Base-by-base conservation (phyloP, 2,113 vertebrate genomes). In the Galeopterus variegatus region DNA sequence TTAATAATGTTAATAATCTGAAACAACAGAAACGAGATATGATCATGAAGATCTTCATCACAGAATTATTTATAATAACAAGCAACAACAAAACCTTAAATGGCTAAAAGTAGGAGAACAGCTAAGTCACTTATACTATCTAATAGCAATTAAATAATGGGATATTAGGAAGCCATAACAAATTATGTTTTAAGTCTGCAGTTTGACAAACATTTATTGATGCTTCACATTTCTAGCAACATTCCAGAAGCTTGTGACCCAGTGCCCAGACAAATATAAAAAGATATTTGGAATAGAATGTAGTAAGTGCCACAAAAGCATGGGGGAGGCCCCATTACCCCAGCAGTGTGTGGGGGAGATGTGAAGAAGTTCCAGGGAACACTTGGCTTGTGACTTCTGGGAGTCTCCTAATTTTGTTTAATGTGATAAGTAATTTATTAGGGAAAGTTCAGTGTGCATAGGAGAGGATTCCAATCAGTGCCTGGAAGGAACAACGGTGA, bases 11-110 rank as follows among this genome's bases (percentile, higher is more conserved):
- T 65, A 95, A 85, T 58, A 88, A 58, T 85, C 33, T 24, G 54
- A 93, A 93, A 75, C n/a, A n/a, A 85, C 5, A 94, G 64, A 92
- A 83, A 58, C 28, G 69, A 73, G 23, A 6, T 81, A 80, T 65
- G 81, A 24, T 90, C 52, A 86, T 73, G 75, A 15, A 79, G 13
- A 69, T 72, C 21, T 67, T 86, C 73, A 90, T 85, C 73, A 56
- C 19, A 65, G 7, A 15, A 64, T 92, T 84, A 60, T 75, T 81
- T 33, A 72, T 54, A 56, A 75, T 6, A 75, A 17, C 33, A 69
- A 69, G 81, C 2, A 65, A 70, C n/a, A 94, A 52, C 31, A 62
- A 79, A 93, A 41, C 0, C 8, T 69, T 75, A 62, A 70, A 86
- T 62, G 26, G 75, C 88, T 73, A 62, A 81, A 67, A 67, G 62